Conservation (phyloP, 2,113 vertebrate species). For the Sebastes schlegelii region DNA sequence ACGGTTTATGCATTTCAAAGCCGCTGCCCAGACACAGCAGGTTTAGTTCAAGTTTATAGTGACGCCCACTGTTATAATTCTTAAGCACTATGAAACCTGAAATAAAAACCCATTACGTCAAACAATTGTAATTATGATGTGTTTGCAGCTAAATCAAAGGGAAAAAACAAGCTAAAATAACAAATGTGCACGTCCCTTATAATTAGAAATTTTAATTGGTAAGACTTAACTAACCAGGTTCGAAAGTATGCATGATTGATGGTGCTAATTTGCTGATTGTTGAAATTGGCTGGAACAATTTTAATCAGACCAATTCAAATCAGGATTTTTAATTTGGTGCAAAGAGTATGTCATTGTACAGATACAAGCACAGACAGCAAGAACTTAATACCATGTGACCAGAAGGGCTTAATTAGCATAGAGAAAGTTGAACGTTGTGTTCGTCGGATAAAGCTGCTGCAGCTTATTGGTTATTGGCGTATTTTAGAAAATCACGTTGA, state of each 20-base stretch:
- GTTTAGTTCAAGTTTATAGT: neutral
- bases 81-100: neutral
- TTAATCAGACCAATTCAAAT: neutral
- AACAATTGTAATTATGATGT: neutral
- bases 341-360: neutral
- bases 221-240: neutral
- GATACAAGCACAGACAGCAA: neutral
- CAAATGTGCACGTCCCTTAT: neutral
- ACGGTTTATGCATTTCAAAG: neutral
- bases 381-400: neutral
- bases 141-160: neutral
- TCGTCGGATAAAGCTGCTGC: neutral
- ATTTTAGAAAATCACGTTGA: neutral
- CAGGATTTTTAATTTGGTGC: neutral
- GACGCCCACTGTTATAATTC: neutral
- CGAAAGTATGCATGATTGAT: no score
- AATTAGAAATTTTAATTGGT: neutral
- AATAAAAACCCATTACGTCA: slow-evolving; percentile 1
- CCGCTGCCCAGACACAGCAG: neutral
- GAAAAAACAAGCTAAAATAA: neutral
- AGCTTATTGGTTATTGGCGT: neutral
- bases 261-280: neutral
- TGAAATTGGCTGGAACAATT: neutral
- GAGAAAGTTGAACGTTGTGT: neutral
- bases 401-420: neutral